These are phyloP conservation scores for Haemorhous mexicanus DNA, from an alignment of 2,113 vertebrate genomes.

Conservation along the genomic window DNA sequence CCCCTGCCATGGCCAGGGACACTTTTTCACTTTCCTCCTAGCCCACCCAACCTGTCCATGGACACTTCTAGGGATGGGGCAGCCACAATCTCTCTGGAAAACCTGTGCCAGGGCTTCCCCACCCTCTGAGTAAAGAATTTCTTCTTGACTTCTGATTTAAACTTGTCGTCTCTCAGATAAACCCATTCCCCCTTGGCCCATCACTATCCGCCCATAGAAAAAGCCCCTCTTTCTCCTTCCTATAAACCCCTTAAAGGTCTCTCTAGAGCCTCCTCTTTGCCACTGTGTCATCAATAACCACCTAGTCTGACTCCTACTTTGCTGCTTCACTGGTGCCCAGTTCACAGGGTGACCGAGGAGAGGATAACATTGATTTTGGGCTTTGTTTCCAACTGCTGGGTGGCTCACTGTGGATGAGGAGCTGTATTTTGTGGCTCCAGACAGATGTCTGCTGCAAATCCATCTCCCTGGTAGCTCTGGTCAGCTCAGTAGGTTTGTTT, in stretches of 20 bases:
- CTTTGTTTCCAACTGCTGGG: neutral
- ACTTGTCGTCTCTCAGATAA: neutral
- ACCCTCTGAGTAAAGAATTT: neutral
- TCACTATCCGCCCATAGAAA: neutral
- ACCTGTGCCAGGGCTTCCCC: neutral
- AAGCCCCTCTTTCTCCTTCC: neutral
- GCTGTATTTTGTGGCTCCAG: neutral
- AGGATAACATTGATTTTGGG: neutral
- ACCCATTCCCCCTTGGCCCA: neutral
- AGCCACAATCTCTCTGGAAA: neutral
- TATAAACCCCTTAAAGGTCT: neutral
- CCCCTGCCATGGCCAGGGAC: fast-evolving
- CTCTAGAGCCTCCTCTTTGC: neutral
- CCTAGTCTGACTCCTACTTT: neutral
- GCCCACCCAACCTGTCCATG: neutral
- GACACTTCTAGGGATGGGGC: neutral
- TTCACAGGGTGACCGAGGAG: neutral
- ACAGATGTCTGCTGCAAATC: neutral
- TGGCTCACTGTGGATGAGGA: neutral
- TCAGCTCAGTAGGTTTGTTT: neutral
- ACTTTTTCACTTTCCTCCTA: neutral
- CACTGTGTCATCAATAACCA: neutral
- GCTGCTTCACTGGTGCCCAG: neutral
- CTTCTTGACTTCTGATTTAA: neutral
- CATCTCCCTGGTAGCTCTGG: neutral